These are phyloP conservation scores for Eudemis profundana DNA, from an alignment of 2,888 invertebrate genomes.

Conservation along the genomic window DNA sequence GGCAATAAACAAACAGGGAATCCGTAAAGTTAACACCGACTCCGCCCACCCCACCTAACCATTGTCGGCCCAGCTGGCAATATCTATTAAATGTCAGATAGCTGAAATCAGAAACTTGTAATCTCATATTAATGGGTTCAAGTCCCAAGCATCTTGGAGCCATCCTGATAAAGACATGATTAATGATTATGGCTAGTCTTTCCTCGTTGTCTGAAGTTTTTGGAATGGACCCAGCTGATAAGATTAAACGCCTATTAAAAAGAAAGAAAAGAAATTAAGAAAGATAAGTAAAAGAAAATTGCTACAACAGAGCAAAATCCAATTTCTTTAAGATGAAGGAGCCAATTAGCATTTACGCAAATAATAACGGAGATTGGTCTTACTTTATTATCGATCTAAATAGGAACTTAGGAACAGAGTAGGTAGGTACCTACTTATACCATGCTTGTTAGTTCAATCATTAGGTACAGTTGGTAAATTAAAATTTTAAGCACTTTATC, in stretches of 20 bases:
- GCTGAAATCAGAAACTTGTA: conserved; percentile 43
- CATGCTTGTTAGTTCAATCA: neutral
- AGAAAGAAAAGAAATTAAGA: conserved; percentile 36
- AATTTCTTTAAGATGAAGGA: conserved; percentile 8
- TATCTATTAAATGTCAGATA: conserved; percentile 39
- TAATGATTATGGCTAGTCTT: conserved; percentile 59
- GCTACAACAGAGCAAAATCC: conserved; percentile 1
- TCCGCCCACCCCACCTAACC: neutral
- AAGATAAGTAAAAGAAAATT: conserved; percentile 28
- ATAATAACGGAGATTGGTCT: neutral
- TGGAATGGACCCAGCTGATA: conserved; percentile 56
- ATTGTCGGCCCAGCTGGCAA: conserved; percentile 20
- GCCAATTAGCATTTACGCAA: neutral
- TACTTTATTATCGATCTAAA: neutral
- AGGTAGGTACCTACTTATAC: neutral
- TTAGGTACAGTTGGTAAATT: too few species aligned
- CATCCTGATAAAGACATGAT: conserved; percentile 66
- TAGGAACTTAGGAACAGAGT: neutral
- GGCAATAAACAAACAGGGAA: neutral
- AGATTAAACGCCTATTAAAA: conserved; percentile 47
- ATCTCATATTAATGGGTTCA: conserved; percentile 56
- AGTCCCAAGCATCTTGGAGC: conserved; percentile 54
- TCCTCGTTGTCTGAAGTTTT: conserved; percentile 59
- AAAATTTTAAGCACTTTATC: too few species aligned
- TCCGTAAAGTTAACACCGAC: conserved; percentile 3